These are phyloP conservation scores for Tor tambroides DNA, from an alignment of 2,113 vertebrate genomes.

Conservation along the genomic window DNA sequence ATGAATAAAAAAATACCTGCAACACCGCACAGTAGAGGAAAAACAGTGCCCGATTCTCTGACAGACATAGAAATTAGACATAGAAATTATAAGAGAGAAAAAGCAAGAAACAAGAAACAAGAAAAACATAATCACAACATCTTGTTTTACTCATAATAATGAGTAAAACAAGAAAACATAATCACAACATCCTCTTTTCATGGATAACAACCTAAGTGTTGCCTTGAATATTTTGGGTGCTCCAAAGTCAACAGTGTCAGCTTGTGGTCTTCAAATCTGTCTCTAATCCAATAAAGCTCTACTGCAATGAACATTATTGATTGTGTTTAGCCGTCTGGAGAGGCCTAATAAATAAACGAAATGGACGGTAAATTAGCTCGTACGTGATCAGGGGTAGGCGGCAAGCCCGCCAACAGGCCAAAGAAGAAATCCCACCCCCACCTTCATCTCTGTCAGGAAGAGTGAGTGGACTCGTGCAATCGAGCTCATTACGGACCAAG, in stretches of 20 bases:
- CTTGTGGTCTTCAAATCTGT: constrained; percentile 11
- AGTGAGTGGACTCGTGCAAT: constrained; percentile 41
- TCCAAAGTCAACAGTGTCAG: constrained; percentile 60
- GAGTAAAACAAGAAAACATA: background rate
- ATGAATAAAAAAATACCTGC: constrained; percentile 19
- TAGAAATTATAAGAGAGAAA: background rate
- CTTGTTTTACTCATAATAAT: no score
- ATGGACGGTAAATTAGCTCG: constrained; percentile 55
- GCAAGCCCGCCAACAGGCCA: background rate
- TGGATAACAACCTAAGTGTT: constrained; percentile 22
- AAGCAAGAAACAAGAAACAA: background rate
- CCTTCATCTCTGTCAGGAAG: constrained; percentile 48
- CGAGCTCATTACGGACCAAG: constrained; percentile 45
- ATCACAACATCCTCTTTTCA: constrained; percentile 21
- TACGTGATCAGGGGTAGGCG: constrained; percentile 40
- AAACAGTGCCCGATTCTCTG: background rate
- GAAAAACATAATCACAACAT: background rate
- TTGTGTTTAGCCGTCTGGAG: constrained; percentile 59
- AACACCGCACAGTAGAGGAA: background rate
- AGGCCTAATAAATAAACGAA: constrained; percentile 62
- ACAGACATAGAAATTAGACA: background rate
- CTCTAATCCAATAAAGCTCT: constrained; percentile 64
- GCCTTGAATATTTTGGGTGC: constrained; percentile 55
- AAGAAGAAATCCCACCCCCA: constrained; percentile 44
- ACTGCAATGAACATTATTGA: constrained; percentile 57